A percentile compares a stretch with the other conserved stretches of the same genome.
phyloP scores from a whole-genome alignment of 2,888 invertebrate genomes.

The Mythimna loreyi region DNA sequence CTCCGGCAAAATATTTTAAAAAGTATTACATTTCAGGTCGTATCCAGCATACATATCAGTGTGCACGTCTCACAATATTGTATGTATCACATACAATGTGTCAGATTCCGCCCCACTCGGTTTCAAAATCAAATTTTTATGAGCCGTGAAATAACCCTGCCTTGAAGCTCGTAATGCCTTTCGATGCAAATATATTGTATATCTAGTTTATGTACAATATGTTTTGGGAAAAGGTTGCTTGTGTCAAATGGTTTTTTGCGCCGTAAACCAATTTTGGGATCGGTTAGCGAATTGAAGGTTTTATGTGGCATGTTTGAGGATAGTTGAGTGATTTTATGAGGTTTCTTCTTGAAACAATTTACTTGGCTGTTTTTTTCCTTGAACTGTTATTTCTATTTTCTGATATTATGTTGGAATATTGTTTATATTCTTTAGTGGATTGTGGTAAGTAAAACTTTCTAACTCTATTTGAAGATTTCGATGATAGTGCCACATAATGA shows the following conservation, averaged over 20 bases:
- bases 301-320: slow-evolving; percentile 33
- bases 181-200: slow-evolving; percentile 67
- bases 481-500: too few species aligned
- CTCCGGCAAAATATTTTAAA: slow-evolving; percentile 47
- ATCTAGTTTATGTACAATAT: slow-evolving; percentile 57
- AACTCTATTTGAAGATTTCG: too few species aligned
- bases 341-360: slow-evolving; percentile 26
- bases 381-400: neutral
- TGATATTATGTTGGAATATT: neutral
- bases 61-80: slow-evolving; percentile 61
- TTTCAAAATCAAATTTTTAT: slow-evolving; percentile 76
- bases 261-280: slow-evolving; percentile 56
- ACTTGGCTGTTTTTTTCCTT: slow-evolving; percentile 3
- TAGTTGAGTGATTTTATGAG: slow-evolving; percentile 38
- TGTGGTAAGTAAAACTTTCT: too few species aligned
- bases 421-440: neutral
- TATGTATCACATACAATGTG: slow-evolving; percentile 72
- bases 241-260: slow-evolving; percentile 52
- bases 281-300: slow-evolving; percentile 42
- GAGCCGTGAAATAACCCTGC: slow-evolving; percentile 73
- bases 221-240: slow-evolving; percentile 40
- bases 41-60: slow-evolving; percentile 51
- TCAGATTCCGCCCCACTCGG: slow-evolving; percentile 67
- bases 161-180: slow-evolving; percentile 59
- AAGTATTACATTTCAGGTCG: slow-evolving; percentile 50